phyloP scores from a whole-genome alignment of 53 echinoderm and acorn worm species.

The Temnopleurus reevesii region DNA sequence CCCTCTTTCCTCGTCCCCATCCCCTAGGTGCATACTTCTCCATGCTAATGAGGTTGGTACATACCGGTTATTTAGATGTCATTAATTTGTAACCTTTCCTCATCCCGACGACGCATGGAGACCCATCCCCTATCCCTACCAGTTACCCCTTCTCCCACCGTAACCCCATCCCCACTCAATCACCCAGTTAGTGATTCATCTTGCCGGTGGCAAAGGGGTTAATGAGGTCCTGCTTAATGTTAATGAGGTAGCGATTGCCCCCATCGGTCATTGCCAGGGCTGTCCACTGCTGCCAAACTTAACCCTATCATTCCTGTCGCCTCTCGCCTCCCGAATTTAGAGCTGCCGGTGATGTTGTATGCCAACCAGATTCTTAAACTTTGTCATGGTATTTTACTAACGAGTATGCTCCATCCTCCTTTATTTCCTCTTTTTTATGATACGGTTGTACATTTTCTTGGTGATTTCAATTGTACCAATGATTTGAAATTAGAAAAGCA shows the following conservation, averaged over 20 bases:
- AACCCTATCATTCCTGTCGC: background rate
- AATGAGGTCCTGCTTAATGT: background rate
- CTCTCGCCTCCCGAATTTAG: background rate
- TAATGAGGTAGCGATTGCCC: background rate
- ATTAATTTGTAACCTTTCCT: constrained; percentile 33
- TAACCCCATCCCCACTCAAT: background rate
- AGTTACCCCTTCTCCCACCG: background rate
- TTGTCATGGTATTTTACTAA: too few relatives aligned
- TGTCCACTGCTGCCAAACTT: background rate
- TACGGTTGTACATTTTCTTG: too few relatives aligned
- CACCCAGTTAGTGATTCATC: background rate
- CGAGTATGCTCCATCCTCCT: too few relatives aligned
- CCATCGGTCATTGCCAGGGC: constrained; percentile 22
- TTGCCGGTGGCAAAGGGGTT: background rate
- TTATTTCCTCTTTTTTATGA: too few relatives aligned
- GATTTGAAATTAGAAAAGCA: too few relatives aligned
- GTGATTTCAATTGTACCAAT: too few relatives aligned
- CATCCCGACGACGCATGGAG: background rate
- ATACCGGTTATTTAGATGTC: constrained; percentile 1
- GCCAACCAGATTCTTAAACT: background rate
- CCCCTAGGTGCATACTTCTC: too few relatives aligned
- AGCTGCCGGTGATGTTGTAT: background rate
- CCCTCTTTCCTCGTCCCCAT: background rate
- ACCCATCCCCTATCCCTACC: background rate
- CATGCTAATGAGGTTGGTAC: constrained; percentile 15